A percentile compares a stretch with the other conserved stretches of the same genome.
Evolutionary conservation across 37 sponge, comb jelly and placozoan genomes (phyloP).

Genomic region (Dysidea cf. avara): DNA sequence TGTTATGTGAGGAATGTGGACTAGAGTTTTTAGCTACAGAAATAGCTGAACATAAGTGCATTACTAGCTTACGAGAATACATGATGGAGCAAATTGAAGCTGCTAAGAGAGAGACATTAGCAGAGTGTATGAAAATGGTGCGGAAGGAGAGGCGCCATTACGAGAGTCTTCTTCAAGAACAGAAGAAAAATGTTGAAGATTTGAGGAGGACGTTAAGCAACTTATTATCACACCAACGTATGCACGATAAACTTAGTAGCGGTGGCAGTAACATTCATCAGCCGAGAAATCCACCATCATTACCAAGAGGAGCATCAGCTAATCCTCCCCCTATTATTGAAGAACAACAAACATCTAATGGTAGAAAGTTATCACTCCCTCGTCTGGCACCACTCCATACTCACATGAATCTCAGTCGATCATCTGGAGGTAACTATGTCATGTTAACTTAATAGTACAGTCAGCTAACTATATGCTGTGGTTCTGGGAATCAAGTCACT

Average conservation of each 20-base stretch:
- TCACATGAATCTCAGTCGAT: conserved; percentile 42
- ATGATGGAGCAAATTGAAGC: conserved; percentile 13
- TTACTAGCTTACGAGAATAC: conserved; percentile 30
- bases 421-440: neutral
- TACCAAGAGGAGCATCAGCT: conserved; percentile 5
- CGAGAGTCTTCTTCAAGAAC: conserved; percentile 31
- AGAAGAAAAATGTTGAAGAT: conserved; percentile 23
- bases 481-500: too few relatives aligned
- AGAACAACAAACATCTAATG: neutral
- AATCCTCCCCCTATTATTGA: neutral
- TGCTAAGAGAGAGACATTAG: conserved; percentile 7
- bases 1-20: conserved; percentile 22
- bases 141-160: conserved; percentile 14
- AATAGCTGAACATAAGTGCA: conserved; percentile 24
- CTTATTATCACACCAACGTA: conserved; percentile 5
- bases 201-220: conserved; percentile 7
- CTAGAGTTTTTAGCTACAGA: conserved; percentile 2
- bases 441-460: too few relatives aligned
- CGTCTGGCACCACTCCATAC: conserved; percentile 52
- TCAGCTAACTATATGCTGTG: too few relatives aligned
- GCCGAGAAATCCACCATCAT: neutral
- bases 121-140: conserved; percentile 20
- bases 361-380: conserved; percentile 28
- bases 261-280: too few relatives aligned
- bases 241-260: too few relatives aligned